Percentiles rank a stretch among this genome's conserved stretches.
Evolutionary conservation across 2,888 invertebrate species (phyloP).

Genomic region (Chrysotoxum bicinctum): DNA sequence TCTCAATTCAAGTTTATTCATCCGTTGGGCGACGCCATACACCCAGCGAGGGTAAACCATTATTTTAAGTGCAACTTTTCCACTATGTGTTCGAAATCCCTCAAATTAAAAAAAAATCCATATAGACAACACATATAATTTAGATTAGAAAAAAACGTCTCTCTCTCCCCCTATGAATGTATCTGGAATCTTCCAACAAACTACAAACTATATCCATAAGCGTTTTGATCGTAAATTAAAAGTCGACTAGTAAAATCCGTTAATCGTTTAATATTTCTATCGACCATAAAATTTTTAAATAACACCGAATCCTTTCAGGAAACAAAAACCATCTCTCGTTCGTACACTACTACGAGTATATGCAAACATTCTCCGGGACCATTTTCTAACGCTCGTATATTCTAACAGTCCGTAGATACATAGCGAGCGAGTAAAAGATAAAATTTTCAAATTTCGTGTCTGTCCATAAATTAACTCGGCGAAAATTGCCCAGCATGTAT

Average conservation of each 20-base stretch:
- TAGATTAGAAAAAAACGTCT: not conserved
- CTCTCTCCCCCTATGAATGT: not conserved
- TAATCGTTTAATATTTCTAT: conserved; percentile 73
- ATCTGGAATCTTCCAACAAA: not conserved
- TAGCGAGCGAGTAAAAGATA: conserved; percentile 26
- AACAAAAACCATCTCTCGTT: conserved; percentile 31
- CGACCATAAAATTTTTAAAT: conserved; percentile 71
- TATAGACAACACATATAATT: not conserved
- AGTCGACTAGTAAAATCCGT: conserved; percentile 50
- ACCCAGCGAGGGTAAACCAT: not conserved
- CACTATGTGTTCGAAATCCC: not conserved
- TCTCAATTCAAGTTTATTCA: not conserved
- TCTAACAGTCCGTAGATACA: conserved; percentile 7
- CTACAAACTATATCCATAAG: not conserved
- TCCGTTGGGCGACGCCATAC: not conserved
- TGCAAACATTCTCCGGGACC: not conserved
- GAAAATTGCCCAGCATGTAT: conserved; percentile 30
- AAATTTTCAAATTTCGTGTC: conserved; percentile 67
- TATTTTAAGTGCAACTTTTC: not conserved
- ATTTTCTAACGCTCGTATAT: conserved; percentile 27
- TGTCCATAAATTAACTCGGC: conserved; percentile 67
- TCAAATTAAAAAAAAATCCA: not conserved
- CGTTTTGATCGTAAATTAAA: conserved; percentile 60
- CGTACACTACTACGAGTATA: too few species aligned
- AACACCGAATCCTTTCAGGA: conserved; percentile 69